Conservation (phyloP, 2,113 vertebrate species). For the Bufo bufo region DNA sequence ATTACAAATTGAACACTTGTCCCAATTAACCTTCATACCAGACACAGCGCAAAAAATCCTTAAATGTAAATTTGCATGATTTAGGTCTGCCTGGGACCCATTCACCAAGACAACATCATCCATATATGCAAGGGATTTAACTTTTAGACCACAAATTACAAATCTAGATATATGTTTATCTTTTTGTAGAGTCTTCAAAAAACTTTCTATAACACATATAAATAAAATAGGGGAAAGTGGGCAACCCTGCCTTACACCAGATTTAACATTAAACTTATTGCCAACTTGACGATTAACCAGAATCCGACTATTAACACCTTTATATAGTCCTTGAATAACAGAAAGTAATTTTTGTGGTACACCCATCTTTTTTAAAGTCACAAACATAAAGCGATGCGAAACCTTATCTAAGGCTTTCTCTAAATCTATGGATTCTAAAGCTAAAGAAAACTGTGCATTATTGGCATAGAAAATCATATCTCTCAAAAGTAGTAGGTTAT, state of each 20-base stretch:
- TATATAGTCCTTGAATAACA: not conserved
- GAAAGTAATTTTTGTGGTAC: not conserved
- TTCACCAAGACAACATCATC: not conserved
- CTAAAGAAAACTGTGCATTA: not conserved
- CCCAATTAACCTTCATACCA: not conserved
- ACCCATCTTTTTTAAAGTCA: not conserved
- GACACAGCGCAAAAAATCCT: not conserved
- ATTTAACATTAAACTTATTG: not conserved
- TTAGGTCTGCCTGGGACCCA: not conserved
- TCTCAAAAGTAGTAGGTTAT: not conserved
- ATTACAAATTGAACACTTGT: not conserved
- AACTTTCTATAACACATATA: not conserved
- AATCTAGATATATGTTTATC: not conserved
- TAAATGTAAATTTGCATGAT: not conserved
- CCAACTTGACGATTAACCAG: not conserved
- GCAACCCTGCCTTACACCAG: not conserved
- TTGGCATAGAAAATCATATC: not conserved
- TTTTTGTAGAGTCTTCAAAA: not conserved
- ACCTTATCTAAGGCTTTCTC: conserved; percentile 16
- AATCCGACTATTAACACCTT: not conserved
- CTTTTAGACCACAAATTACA: not conserved
- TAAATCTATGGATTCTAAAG: not conserved
- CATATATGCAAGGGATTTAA: not conserved
- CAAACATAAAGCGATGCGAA: not conserved
- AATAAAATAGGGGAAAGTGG: not conserved